Evolutionary conservation across 2,113 vertebrate species (phyloP).

Genomic region (Misgurnus anguillicaudatus): DNA sequence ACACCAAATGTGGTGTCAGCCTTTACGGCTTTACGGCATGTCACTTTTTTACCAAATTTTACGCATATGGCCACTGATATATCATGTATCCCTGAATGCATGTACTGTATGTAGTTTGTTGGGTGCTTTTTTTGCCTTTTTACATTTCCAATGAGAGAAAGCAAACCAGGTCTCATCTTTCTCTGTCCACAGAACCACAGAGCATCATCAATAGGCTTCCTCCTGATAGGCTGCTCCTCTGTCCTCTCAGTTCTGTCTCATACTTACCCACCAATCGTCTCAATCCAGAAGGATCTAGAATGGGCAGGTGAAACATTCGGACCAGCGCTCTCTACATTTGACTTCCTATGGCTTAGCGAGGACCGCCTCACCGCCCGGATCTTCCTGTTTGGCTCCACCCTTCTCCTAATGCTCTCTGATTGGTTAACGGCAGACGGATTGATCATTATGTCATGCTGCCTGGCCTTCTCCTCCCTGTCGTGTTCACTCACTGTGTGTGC

Average conservation of each 20-base stretch:
- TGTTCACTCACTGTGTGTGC: conserved; percentile 74
- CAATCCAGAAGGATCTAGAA: conserved; percentile 63
- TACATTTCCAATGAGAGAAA: background rate
- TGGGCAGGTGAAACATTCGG: conserved; percentile 67
- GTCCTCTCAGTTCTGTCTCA: conserved; percentile 53
- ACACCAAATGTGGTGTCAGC: too few relatives aligned
- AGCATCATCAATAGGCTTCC: conserved; percentile 71
- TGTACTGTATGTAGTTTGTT: too few relatives aligned
- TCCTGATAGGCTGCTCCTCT: conserved; percentile 70
- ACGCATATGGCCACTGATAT: too few relatives aligned
- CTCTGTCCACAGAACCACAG: conserved; percentile 68
- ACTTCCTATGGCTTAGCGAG: conserved; percentile 75
- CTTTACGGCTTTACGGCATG: too few relatives aligned
- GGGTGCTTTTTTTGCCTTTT: too few relatives aligned
- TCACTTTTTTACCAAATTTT: too few relatives aligned
- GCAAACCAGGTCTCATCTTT: background rate
- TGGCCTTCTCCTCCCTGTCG: conserved; percentile 71
- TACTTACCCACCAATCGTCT: conserved; percentile 47
- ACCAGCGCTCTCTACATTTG: conserved; percentile 69
- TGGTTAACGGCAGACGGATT: conserved; percentile 70
- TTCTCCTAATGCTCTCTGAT: conserved; percentile 65
- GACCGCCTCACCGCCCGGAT: conserved; percentile 69
- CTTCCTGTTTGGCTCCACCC: conserved; percentile 69
- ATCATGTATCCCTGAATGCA: background rate
- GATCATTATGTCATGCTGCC: conserved; percentile 67